Conservation (phyloP, 2,888 invertebrate genomes). For the Stegana nigrithorax region DNA sequence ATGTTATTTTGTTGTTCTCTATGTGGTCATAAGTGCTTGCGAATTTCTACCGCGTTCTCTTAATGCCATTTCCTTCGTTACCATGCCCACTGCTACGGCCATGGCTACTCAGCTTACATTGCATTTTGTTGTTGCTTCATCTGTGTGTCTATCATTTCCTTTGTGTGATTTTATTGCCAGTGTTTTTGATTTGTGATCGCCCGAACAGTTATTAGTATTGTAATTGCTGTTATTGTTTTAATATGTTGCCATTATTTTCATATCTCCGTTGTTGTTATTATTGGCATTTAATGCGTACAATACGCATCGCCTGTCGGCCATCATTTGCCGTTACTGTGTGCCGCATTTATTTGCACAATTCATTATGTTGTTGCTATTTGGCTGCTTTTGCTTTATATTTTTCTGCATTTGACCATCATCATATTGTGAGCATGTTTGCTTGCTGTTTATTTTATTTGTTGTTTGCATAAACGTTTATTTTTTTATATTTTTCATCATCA, state of each 20-base stretch:
- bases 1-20: no score
- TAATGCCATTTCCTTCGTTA: no score
- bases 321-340: neutral
- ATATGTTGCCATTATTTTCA: constrained; percentile 19
- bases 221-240: constrained; percentile 13
- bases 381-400: neutral
- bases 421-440: neutral
- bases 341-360: neutral
- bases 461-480: constrained; percentile 2
- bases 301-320: no score
- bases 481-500: constrained; percentile 28
- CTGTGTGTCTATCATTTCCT: neutral
- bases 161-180: neutral
- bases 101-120: no score
- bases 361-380: neutral
- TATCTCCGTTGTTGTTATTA: neutral
- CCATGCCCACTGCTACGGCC: no score
- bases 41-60: no score
- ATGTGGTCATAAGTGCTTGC: no score
- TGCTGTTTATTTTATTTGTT: neutral
- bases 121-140: no score
- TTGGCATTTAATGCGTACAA: no score
- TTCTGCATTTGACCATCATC: neutral
- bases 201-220: constrained; percentile 34
- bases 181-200: constrained; percentile 9